A percentile compares a stretch with the other conserved stretches of the same genome.
Evolutionary conservation across 2,113 vertebrate species (phyloP).

Genomic region (Turnix velox): DNA sequence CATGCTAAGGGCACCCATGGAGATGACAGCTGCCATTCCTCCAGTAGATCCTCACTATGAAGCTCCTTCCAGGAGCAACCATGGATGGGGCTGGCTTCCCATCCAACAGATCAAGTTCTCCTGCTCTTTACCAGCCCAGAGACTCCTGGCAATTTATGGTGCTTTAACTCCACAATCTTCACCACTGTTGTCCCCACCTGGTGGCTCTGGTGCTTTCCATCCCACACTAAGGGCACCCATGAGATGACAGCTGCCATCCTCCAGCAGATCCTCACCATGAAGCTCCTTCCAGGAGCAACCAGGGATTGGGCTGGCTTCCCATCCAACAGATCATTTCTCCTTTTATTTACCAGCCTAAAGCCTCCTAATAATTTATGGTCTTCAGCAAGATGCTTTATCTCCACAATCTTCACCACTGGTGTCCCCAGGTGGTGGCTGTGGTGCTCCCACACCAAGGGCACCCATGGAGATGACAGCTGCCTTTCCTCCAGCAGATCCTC

Average conservation of each 20-base stretch:
- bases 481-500: neutral
- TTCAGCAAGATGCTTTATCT: neutral
- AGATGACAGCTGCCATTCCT: neutral
- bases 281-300: neutral
- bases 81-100: neutral
- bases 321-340: no score
- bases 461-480: neutral
- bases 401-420: neutral
- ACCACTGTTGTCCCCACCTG: no score
- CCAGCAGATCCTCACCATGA: neutral
- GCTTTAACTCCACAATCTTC: no score
- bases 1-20: neutral
- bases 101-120: no score
- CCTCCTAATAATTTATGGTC: no score
- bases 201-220: no score
- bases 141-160: no score
- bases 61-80: neutral
- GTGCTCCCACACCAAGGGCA: neutral
- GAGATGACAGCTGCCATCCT: no score
- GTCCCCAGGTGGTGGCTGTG: accelerated
- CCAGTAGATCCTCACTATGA: neutral
- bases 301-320: neutral
- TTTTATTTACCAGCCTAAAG: no score
- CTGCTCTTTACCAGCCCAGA: no score
- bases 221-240: no score